These are phyloP conservation scores for Cepaea hortensis DNA, from an alignment of 2,888 invertebrate genomes.

Conservation along the genomic window DNA sequence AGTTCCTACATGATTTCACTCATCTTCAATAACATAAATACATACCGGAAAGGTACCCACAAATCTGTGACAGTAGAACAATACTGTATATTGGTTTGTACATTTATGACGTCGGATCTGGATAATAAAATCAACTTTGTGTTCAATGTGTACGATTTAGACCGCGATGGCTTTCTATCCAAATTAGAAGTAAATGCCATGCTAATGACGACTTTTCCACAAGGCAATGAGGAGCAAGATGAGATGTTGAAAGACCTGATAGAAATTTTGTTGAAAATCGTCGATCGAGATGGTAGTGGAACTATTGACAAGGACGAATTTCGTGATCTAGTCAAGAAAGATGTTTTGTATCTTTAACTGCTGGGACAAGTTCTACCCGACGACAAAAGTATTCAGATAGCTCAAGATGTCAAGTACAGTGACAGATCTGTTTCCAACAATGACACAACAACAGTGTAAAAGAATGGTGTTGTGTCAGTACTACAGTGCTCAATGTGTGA, in stretches of 20 bases:
- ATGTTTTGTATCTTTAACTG: no score
- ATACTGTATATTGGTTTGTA: neutral
- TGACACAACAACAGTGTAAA: no score
- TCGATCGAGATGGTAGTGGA: constrained; percentile 13
- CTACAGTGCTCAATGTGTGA: no score
- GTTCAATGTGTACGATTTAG: constrained; percentile 21
- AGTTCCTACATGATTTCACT: neutral
- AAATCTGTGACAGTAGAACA: constrained; percentile 15
- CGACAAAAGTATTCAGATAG: no score
- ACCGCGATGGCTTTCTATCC: neutral
- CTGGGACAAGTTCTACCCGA: no score
- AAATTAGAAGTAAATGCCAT: constrained; percentile 3
- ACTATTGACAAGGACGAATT: constrained; percentile 27
- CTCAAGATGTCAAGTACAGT: no score
- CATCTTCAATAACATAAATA: neutral
- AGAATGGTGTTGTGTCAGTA: no score
- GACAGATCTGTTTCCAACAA: no score
- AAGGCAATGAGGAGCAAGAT: neutral
- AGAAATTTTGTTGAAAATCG: neutral
- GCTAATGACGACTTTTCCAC: neutral
- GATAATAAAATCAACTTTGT: constrained; percentile 28
- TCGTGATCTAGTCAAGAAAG: no score
- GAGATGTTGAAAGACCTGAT: constrained; percentile 31
- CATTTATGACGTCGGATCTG: neutral
- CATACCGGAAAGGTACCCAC: neutral